These are phyloP conservation scores for Hirudinaria manillensis DNA, from an alignment of 2,888 invertebrate genomes.

Conservation along the genomic window DNA sequence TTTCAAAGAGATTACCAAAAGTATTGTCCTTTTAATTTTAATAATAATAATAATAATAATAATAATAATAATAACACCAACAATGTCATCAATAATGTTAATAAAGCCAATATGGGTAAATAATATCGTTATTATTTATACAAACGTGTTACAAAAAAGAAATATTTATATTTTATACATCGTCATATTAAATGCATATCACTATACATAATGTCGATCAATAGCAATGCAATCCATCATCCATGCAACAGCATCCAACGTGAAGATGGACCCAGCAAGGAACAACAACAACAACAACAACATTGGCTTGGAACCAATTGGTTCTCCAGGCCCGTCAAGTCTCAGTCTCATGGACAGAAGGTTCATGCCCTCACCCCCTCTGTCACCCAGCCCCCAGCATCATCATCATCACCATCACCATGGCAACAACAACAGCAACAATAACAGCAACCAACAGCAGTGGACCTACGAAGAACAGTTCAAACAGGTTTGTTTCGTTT, in stretches of 20 bases:
- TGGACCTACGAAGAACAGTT: slow-evolving; percentile 99
- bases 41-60: neutral
- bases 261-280: neutral
- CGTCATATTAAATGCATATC: neutral
- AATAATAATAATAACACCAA: slow-evolving; percentile 7
- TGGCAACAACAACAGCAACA: slow-evolving; percentile 57
- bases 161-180: neutral
- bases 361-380: slow-evolving; percentile 35
- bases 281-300: neutral
- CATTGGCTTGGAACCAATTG: neutral
- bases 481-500: slow-evolving; percentile 77
- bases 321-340: neutral
- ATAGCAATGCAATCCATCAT: too few species aligned
- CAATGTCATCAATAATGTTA: too few species aligned
- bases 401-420: slow-evolving; percentile 51
- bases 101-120: too few species aligned
- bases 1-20: neutral
- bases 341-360: slow-evolving; percentile 32
- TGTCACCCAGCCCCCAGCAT: slow-evolving; percentile 22
- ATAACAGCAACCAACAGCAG: slow-evolving; percentile 52
- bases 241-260: neutral
- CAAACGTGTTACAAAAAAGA: neutral
- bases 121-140: too few species aligned
- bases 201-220: too few species aligned
- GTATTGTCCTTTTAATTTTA: neutral